These are phyloP conservation scores for Pangasius larnaudii DNA, from an alignment of 2,797 vertebrate species.

Conservation along the genomic window DNA sequence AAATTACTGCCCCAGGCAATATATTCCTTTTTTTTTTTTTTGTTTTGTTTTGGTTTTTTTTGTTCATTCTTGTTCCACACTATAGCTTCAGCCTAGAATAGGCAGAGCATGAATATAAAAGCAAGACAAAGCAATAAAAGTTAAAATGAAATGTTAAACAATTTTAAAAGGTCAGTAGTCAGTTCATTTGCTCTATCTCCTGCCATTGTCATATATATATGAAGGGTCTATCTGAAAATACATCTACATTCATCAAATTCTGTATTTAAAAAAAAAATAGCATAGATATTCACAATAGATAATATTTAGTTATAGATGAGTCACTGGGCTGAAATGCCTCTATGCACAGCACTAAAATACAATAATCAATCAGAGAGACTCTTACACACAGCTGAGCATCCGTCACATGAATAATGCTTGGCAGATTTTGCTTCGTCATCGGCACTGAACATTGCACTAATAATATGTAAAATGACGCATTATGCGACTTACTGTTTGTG, in stretches of 20 bases:
- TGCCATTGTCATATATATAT: not conserved
- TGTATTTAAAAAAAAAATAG: not conserved
- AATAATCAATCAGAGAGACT: not conserved
- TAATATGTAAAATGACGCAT: not conserved
- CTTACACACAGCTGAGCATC: not conserved
- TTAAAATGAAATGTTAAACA: not conserved
- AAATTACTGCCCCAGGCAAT: slow-evolving; percentile 55
- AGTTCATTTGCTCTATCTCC: not conserved
- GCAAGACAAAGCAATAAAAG: not conserved
- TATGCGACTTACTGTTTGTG: not conserved
- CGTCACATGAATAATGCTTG: not conserved
- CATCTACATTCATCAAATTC: not conserved
- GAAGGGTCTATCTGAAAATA: not conserved
- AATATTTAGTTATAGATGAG: not conserved
- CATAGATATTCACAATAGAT: not conserved
- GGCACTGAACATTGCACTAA: not conserved
- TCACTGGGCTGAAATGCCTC: not conserved
- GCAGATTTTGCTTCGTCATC: not conserved
- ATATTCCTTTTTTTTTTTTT: slow-evolving; percentile 35
- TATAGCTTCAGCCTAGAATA: slow-evolving; percentile 16
- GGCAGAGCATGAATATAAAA: not conserved
- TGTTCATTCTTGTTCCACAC: slow-evolving; percentile 4
- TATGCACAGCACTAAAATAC: not conserved
- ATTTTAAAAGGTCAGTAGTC: not conserved
- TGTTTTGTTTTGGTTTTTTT: not conserved